Evolutionary conservation across 2,888 invertebrate genomes (phyloP), one percentile per base, ranked within the genome.

Genomic region (Netelia fuscicornis): DNA sequence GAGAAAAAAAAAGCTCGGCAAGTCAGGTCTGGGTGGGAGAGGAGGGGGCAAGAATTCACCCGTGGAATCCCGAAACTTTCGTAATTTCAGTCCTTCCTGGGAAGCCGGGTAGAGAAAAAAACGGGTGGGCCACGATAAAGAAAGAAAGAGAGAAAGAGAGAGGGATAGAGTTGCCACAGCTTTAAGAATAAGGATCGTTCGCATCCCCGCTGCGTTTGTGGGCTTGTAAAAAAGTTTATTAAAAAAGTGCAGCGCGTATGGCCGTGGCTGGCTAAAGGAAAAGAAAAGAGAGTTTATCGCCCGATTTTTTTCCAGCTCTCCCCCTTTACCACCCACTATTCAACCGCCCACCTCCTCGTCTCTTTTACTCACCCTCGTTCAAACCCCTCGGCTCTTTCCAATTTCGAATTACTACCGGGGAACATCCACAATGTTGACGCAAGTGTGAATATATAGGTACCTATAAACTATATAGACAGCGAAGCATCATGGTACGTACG

Each of bases 141-240:
- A 71, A 42, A 56, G 58, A 52, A n/a, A 56, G 17, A 56, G 54
- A 20, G 56, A 56, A 48, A 8, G 65, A 30, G 8, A 20, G 65
- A 11, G 72, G 11, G 48, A 44, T 58, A 64, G 80, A 52, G 72
- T 67, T 78, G 72, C 82, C 48, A 48, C 74, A 74, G 68, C 83
- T 71, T 48, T 58, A 71, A 70, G 79, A 83, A 83, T 75, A 83
- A 83, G 83, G 74, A 78, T 83, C 74, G 74, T 70, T 56, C 83
- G 74, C 71, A 52, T 75, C 75, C 56, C 83, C 75, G 79, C 79
- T 65, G 83, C 83, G 68, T 80, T 83, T 83, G 79, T 75, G 75
- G 64, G 75, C 83, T 83, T 83, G 83, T 83, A 80, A 83, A 83
- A 83, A 83, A 83, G 83, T 83, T 83, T 83, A 83, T 83, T 83